Evolutionary conservation across 2,888 invertebrate genomes (phyloP).

Genomic region (Pollenia angustigena): DNA sequence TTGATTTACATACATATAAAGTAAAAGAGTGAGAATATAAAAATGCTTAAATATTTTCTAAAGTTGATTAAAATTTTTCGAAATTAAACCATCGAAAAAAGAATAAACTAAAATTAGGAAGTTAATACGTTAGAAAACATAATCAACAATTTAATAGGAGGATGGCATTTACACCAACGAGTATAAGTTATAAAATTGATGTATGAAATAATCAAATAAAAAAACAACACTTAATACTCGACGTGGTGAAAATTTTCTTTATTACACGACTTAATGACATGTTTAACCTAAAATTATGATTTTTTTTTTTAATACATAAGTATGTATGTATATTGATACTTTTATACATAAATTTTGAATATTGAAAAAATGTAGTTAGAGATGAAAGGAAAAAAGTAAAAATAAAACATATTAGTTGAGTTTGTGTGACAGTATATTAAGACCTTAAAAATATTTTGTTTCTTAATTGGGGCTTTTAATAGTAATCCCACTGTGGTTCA

Average conservation of each 20-base stretch:
- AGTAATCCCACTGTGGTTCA: slow-evolving; percentile 11
- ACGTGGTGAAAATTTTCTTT: neutral
- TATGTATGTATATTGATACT: neutral
- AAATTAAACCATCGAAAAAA: neutral
- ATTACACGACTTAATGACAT: slow-evolving; percentile 3
- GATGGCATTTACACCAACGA: neutral
- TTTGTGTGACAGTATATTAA: slow-evolving; percentile 51
- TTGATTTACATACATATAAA: slow-evolving; percentile 11
- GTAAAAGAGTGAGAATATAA: neutral
- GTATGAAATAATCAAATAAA: neutral
- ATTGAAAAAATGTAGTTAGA: neutral
- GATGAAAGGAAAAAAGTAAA: slow-evolving; percentile 29
- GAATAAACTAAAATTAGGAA: slow-evolving; percentile 20
- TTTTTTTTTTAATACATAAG: neutral
- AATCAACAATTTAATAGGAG: slow-evolving; percentile 7
- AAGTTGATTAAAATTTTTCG: slow-evolving; percentile 32
- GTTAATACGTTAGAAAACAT: slow-evolving; percentile 7
- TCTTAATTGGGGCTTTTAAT: slow-evolving; percentile 45
- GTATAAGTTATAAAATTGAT: neutral
- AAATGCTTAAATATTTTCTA: slow-evolving; percentile 26
- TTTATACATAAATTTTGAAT: slow-evolving; percentile 1
- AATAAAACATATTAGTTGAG: slow-evolving; percentile 38
- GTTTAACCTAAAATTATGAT: slow-evolving; percentile 18
- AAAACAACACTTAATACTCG: slow-evolving; percentile 2
- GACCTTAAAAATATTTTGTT: slow-evolving; percentile 62